A percentile compares a stretch with the other conserved stretches of the same genome.
These are phyloP conservation scores for Frankliniella fusca DNA, from an alignment of 2,888 invertebrate genomes.

Conservation along the genomic window DNA sequence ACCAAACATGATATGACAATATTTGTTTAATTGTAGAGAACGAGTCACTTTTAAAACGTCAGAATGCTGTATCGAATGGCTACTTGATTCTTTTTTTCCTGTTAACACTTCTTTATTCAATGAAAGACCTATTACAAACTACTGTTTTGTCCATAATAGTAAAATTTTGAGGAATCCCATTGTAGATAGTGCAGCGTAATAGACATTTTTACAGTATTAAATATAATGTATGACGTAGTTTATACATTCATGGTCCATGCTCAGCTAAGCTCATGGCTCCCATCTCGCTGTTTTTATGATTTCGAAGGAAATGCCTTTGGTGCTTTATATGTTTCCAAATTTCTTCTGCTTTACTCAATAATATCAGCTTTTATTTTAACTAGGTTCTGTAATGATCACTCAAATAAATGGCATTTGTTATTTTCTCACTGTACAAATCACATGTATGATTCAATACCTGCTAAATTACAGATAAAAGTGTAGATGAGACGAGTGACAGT, in stretches of 20 bases:
- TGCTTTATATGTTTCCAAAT: conserved; percentile 20
- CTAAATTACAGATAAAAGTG: conserved; percentile 75
- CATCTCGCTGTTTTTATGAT: neutral
- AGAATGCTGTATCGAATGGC: no score
- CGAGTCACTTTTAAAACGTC: no score
- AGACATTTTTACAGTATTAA: neutral
- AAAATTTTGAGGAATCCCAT: neutral
- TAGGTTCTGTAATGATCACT: neutral
- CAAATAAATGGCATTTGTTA: neutral
- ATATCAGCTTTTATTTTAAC: neutral
- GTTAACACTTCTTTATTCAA: no score
- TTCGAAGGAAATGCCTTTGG: neutral
- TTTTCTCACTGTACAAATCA: neutral
- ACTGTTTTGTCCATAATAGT: no score
- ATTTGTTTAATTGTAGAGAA: no score
- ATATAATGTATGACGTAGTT: neutral
- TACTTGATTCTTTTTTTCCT: no score
- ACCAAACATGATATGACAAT: no score
- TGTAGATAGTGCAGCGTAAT: neutral
- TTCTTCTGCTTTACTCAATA: conserved; percentile 27
- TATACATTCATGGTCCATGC: neutral
- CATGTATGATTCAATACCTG: conserved; percentile 42
- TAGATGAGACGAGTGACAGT: conserved; percentile 85
- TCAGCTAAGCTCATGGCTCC: conserved; percentile 5
- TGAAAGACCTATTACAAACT: no score